Base-by-base conservation (phyloP, 2,113 vertebrate genomes). In the Pleuronectes platessa region DNA sequence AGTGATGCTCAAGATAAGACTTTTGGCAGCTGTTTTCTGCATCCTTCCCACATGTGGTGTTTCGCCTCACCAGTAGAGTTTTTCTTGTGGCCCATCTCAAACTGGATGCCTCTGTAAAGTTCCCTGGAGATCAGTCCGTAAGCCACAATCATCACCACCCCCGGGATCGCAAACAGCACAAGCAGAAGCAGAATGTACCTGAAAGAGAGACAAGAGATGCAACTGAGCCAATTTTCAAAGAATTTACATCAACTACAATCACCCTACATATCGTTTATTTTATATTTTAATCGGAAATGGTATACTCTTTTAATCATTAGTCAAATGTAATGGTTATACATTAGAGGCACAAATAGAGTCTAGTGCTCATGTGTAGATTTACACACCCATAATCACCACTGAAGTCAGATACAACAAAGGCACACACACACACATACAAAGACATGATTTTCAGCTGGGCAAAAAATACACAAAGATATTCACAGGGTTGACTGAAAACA, bases 91-190 rank as follows among this genome's bases (percentile, higher is more conserved):
- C 88, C 91, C 86, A 93, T 85, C 83, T 95, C 95, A 86, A 95
- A 95, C 82, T 92, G 93, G 76, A 95, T 95, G 59, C 95, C 95
- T 70, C 91, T 84, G 35, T 93, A 95, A 58, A 95, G 94, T 69
- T 95, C 94, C 55, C 95, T 85, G 71, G 95, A 95, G 85, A 95
- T 95, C 20, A 95, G 91, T 26, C 95, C 95, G 2, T 95, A 95
- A 18, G 95, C 93, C 24, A 93, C 88, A 40, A 92, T 93, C 94
- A 95, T 95, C 87, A 95, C 93, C 79, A 95, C 85, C 4, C 95
- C 95, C 2, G 95, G 95, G 63, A 95, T 90, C 1, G 94, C 92
- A 45, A 95, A 95, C 40, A 95, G 91, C 51, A 92, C 82, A 10
- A 94, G 91, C 54, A 95, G 87, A 45, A 95, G 87, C 71, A 95